Percentiles rank a stretch among this genome's conserved stretches.
These are phyloP conservation scores for Parasteatoda tepidariorum DNA, from an alignment of 1,140 invertebrate genomes.

Conservation along the genomic window DNA sequence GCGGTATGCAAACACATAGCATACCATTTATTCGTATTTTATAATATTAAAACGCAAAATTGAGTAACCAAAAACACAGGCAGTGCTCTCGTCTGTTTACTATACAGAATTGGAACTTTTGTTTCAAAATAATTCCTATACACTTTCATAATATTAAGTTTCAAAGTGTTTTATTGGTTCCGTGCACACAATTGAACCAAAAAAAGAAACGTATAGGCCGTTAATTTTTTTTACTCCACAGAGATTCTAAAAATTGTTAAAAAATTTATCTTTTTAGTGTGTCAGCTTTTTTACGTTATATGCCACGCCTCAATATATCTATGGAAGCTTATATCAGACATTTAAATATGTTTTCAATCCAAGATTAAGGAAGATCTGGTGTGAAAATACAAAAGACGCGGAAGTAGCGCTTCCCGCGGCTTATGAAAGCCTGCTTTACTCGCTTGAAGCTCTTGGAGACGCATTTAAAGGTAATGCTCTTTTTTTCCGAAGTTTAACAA, in stretches of 20 bases:
- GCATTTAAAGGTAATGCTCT: conserved; percentile 19
- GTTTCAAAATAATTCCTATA: neutral
- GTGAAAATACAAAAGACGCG: neutral
- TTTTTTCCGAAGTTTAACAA: neutral
- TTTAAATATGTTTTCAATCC: conserved; percentile 3
- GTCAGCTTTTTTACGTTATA: conserved; percentile 23
- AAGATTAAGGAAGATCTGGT: conserved; percentile 26
- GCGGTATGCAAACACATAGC: too few species aligned
- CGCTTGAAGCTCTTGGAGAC: conserved; percentile 28
- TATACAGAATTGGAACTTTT: neutral
- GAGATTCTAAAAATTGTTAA: neutral
- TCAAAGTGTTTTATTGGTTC: neutral
- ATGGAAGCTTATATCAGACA: conserved; percentile 5
- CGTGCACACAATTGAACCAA: neutral
- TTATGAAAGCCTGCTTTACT: conserved; percentile 24
- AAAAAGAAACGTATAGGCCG: neutral
- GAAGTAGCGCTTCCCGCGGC: neutral
- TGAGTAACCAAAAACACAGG: too few species aligned
- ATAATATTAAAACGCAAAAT: too few species aligned
- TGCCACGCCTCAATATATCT: neutral
- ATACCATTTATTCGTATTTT: too few species aligned
- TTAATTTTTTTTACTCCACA: neutral
- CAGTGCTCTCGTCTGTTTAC: too few species aligned
- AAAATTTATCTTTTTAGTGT: neutral
- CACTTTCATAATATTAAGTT: neutral